Evolutionary conservation across 2,113 vertebrate genomes (phyloP).

Genomic region (Saccopteryx leptura): DNA sequence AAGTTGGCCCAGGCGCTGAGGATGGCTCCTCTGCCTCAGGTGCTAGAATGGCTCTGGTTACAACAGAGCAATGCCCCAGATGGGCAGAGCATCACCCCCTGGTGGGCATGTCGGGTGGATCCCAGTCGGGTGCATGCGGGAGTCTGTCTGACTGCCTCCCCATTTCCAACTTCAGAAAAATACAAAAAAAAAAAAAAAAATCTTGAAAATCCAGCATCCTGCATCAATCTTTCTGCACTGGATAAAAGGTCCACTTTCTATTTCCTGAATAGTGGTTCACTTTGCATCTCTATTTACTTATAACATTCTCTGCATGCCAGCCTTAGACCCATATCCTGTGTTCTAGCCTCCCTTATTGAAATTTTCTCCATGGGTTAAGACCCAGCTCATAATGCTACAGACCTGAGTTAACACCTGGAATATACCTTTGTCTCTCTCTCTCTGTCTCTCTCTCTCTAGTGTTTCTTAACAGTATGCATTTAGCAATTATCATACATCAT

Average conservation of each 20-base stretch:
- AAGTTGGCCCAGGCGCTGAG: no score
- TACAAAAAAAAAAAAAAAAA: no score
- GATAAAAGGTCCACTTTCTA: neutral
- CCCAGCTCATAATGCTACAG: rapidly evolving
- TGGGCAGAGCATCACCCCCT: no score
- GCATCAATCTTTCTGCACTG: neutral
- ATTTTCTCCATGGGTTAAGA: neutral
- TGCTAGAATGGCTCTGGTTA: no score
- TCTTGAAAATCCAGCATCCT: neutral
- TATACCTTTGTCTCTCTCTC: neutral
- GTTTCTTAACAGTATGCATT: neutral
- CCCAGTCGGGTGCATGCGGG: no score
- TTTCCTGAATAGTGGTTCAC: neutral
- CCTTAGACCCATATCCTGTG: neutral
- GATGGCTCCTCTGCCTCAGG: no score
- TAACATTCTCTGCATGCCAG: neutral
- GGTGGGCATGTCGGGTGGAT: no score
- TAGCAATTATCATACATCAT: slow-evolving; percentile 1
- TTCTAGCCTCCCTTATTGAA: neutral
- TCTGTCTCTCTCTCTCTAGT: neutral
- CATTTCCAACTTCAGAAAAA: no score
- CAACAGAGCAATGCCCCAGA: no score
- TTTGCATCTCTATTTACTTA: neutral
- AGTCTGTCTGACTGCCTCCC: no score
- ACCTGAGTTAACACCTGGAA: neutral